Percentiles rank a stretch among this genome's conserved stretches.
phyloP scores from a whole-genome alignment of 2,113 vertebrate species.

The Phrynocephalus versicolor region DNA sequence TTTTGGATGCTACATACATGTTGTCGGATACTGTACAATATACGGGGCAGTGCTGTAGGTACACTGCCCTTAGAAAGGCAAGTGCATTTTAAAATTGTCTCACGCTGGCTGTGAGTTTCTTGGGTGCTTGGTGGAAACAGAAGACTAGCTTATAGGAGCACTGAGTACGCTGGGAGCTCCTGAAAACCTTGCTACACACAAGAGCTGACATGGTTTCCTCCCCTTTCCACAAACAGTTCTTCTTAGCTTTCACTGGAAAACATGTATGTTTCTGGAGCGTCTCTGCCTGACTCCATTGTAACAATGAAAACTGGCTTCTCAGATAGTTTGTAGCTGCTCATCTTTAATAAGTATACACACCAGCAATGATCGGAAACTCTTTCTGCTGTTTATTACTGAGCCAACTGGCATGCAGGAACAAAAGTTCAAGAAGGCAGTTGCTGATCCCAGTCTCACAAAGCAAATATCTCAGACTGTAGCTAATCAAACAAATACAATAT shows the following conservation, averaged over 20 bases:
- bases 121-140: background rate
- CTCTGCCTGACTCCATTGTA: conserved; percentile 35
- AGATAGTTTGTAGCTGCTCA: conserved; percentile 40
- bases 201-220: background rate
- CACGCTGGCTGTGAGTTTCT: background rate
- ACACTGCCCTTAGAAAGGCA: background rate
- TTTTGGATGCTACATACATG: background rate
- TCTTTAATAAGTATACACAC: conserved; percentile 43
- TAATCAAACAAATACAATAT: background rate
- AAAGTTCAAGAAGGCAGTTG: conserved; percentile 46
- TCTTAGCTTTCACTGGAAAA: background rate
- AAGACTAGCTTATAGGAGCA: background rate
- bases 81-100: background rate
- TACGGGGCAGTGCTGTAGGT: too few species aligned
- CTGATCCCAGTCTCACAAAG: background rate
- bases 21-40: background rate
- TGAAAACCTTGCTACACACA: background rate
- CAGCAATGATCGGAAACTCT: conserved; percentile 49
- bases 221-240: background rate
- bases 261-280: conserved; percentile 3
- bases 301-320: conserved; percentile 33
- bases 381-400: conserved; percentile 16
- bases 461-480: background rate
- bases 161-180: too few species aligned
- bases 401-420: conserved; percentile 17